A percentile compares a stretch with the other conserved stretches of the same genome.
Evolutionary conservation across 2,113 vertebrate species (phyloP).

Genomic region (Passerina amoena): DNA sequence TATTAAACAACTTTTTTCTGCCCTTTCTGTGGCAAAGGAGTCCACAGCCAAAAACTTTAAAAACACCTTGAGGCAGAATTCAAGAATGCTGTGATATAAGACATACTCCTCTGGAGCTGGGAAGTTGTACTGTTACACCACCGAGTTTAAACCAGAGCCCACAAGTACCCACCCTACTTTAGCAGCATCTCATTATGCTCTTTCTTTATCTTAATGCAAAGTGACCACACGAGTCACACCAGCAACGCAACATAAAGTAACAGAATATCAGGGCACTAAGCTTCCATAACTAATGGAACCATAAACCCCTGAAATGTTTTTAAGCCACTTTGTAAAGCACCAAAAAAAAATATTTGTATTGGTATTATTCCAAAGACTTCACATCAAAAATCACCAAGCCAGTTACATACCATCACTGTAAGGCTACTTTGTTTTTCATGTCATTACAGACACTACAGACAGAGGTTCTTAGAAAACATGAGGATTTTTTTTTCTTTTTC

Average conservation of each 20-base stretch:
- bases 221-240: background rate
- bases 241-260: background rate
- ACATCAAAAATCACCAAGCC: background rate
- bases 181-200: background rate
- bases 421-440: background rate
- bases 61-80: background rate
- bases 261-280: background rate
- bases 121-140: background rate
- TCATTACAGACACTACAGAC: background rate
- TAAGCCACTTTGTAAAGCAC: background rate
- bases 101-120: background rate
- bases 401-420: background rate
- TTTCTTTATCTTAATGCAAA: background rate
- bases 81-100: background rate
- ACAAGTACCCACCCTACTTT: background rate
- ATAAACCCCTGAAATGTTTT: background rate
- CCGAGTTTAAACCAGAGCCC: background rate
- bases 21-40: background rate
- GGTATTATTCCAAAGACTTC: background rate
- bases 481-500: background rate
- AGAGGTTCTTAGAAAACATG: background rate
- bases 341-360: background rate
- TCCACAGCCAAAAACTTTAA: background rate
- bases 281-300: background rate
- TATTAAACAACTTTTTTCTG: background rate